Conservation (phyloP, 1,140 invertebrate species). For the Chironomus striatipennis region DNA sequence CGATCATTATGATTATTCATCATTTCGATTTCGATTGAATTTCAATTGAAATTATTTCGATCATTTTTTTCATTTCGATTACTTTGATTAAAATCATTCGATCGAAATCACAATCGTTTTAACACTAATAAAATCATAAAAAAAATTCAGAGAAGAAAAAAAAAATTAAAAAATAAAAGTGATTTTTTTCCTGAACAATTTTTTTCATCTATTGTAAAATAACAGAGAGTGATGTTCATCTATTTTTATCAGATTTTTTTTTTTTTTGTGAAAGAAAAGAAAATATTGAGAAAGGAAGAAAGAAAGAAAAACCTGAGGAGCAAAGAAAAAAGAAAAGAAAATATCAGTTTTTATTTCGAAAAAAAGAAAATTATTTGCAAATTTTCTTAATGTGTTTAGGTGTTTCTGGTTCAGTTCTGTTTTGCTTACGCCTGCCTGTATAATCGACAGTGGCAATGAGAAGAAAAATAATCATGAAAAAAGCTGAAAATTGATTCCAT, state of each 20-base stretch:
- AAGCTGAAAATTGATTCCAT: not conserved
- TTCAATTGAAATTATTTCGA: no score
- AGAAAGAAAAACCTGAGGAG: not conserved
- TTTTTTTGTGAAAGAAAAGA: no score
- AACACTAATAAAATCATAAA: not conserved
- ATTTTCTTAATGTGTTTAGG: constrained; percentile 6
- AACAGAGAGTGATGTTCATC: constrained; percentile 1
- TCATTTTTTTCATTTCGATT: no score
- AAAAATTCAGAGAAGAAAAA: constrained; percentile 15
- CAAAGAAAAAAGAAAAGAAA: no score
- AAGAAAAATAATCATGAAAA: not conserved
- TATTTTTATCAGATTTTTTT: constrained; percentile 24
- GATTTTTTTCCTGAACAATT: not conserved
- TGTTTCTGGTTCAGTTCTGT: not conserved
- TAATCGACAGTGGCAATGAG: not conserved
- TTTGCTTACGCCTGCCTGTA: not conserved
- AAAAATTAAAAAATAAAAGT: not conserved
- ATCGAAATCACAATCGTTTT: no score
- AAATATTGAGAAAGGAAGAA: not conserved
- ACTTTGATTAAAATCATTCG: no score
- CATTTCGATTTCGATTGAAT: no score
- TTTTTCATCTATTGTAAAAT: constrained; percentile 5
- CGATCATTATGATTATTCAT: no score
- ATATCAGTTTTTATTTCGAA: no score
- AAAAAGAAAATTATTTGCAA: not conserved